A percentile compares a stretch with the other conserved stretches of the same genome.
Evolutionary conservation across 2,888 invertebrate species (phyloP).

Genomic region (Leucania comma): DNA sequence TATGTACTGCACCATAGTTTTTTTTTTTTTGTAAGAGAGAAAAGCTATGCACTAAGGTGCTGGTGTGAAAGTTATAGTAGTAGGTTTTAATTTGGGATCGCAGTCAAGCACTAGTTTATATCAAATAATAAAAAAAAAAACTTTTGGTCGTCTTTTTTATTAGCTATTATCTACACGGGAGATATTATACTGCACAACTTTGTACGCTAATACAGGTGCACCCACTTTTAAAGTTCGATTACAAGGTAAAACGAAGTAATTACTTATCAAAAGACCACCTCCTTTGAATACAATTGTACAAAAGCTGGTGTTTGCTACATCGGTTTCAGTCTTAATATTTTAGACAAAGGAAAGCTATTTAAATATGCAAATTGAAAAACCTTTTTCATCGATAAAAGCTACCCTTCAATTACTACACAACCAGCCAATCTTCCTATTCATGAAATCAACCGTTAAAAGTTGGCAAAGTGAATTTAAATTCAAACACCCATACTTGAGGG

Average conservation of each 20-base stretch:
- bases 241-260: not conserved
- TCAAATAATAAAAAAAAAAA: too few species aligned
- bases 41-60: too few species aligned
- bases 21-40: too few species aligned
- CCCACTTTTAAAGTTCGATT: not conserved
- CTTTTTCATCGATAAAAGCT: slow-evolving; percentile 2
- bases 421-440: slow-evolving; percentile 42
- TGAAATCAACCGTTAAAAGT: slow-evolving; percentile 53
- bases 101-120: too few species aligned
- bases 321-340: not conserved
- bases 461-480: slow-evolving; percentile 60
- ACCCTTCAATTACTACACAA: slow-evolving; percentile 40
- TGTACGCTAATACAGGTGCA: not conserved
- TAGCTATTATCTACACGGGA: too few species aligned
- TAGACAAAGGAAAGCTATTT: slow-evolving; percentile 1
- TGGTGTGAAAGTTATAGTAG: too few species aligned
- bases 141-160: too few species aligned
- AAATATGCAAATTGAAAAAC: slow-evolving; percentile 10
- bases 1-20: slow-evolving; percentile 92
- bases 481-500: slow-evolving; percentile 56
- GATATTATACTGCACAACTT: too few species aligned
- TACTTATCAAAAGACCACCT: not conserved
- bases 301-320: too few species aligned
- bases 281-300: too few species aligned
- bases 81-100: too few species aligned